Base-by-base conservation (phyloP, 2,113 vertebrate genomes). In the Archilochus colubris region DNA sequence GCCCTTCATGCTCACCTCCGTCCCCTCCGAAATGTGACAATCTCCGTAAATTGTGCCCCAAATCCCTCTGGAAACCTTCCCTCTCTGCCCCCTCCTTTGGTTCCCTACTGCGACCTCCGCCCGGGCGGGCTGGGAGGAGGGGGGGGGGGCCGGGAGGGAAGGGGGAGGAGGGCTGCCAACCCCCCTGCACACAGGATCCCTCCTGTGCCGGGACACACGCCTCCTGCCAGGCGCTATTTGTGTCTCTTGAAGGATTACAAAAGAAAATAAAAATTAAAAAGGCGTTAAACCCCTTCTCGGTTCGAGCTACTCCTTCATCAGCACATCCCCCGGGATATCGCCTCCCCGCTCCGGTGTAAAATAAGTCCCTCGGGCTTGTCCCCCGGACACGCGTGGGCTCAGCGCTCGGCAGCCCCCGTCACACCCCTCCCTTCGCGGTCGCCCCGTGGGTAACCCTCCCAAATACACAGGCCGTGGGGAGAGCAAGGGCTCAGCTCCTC, bases 201-300 rank as follows among this genome's bases (percentile, higher is more conserved):
- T 21, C 5, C 0, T n/a, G 50, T 40, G 51, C 53, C 8, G 8
- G 4, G 9, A 48, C 36, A 16, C 48, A 1, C 58, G 50, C 38
- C 30, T 3, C 6, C 76, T 38, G 70, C 4, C 3, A 16, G 27
- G 18, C 20, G 27, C n/a, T 54, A 11, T 30, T n/a, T 30, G 36
- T 9, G 3, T 24, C 36, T 27, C 30, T 33, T 17, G 31, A 19
- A 9, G 18, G 9, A 36, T 80, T 72, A 1, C 9, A 2, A 1
- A 14, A 84, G 57, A 53, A 30, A n/a, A 54, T 36, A 51, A 36
- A 28, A 69, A 69, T 46, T 46, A 23, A 22, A 31, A 18, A 23
- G 6, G 9, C 1, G 2, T 50, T 27, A 72, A 40, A 63, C 1
- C 9, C 9, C 30, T 40, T 40, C 2, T 62, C 14, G 9, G 23